A percentile compares a stretch with the other conserved stretches of the same genome.
phyloP scores from a whole-genome alignment of 2,113 vertebrate species.

The Panurus biarmicus region DNA sequence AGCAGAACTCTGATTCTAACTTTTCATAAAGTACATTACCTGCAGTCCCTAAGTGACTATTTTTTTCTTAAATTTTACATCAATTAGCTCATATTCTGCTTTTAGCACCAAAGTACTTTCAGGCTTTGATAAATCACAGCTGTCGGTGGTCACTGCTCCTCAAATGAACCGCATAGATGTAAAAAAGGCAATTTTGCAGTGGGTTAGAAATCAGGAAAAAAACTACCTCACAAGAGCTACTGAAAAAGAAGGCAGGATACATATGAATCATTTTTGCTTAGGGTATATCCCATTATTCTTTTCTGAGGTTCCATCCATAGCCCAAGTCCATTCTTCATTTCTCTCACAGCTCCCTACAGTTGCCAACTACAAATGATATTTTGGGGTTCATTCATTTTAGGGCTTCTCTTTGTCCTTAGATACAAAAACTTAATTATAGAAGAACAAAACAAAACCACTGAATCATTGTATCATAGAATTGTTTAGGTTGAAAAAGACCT shows the following conservation, averaged over 20 bases:
- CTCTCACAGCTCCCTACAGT: not conserved
- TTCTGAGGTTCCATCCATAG: not conserved
- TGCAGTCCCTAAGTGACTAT: not conserved
- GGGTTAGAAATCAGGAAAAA: not conserved
- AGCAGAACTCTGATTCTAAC: not conserved
- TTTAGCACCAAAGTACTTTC: not conserved
- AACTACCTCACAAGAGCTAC: not conserved
- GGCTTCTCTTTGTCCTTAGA: not conserved
- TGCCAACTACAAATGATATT: not conserved
- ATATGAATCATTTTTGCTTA: not conserved
- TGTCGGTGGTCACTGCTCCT: not conserved
- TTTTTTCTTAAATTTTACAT: slow-evolving; percentile 15
- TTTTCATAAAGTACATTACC: not conserved
- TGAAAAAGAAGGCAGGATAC: not conserved
- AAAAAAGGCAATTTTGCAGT: not conserved
- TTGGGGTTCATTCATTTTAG: not conserved
- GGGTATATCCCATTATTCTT: not conserved
- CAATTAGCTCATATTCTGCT: not conserved
- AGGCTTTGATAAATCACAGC: not conserved
- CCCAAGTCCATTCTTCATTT: not conserved
- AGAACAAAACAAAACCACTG: not conserved
- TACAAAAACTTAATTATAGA: not conserved
- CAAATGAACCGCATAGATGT: not conserved
- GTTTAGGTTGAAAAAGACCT: not conserved
- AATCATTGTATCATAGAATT: not conserved